Evolutionary conservation across 2,797 vertebrate genomes (phyloP).

Genomic region (Loriculus beryllinus): DNA sequence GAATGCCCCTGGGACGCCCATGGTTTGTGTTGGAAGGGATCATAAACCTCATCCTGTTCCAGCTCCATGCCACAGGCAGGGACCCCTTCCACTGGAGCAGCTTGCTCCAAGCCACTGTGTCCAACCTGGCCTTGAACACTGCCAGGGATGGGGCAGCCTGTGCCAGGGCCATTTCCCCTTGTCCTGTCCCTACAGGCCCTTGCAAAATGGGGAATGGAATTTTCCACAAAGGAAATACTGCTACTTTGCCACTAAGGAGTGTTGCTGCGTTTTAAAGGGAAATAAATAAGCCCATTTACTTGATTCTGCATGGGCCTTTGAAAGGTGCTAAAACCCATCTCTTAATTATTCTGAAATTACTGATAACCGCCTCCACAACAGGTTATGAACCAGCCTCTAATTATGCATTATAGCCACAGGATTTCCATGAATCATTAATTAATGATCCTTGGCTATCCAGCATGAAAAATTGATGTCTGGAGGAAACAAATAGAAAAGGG

Average conservation of each 20-base stretch:
- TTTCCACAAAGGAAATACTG: not conserved
- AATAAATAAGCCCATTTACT: not conserved
- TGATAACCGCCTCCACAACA: slow-evolving; percentile 34
- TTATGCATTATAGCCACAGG: slow-evolving; percentile 28
- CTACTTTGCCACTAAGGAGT: accelerated
- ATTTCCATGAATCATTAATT: slow-evolving; percentile 59
- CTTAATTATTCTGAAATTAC: slow-evolving; percentile 41
- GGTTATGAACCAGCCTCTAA: slow-evolving; percentile 39
- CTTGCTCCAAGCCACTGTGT: not conserved
- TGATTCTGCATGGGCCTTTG: not conserved
- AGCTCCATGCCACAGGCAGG: not conserved
- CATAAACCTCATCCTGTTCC: not conserved
- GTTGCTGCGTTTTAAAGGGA: accelerated
- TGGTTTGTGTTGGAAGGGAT: not conserved
- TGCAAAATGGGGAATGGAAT: not conserved
- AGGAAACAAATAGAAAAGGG: slow-evolving; percentile 44
- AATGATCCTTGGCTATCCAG: slow-evolving; percentile 36
- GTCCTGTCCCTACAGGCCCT: not conserved
- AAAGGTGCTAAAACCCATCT: not conserved
- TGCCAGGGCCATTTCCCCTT: not conserved
- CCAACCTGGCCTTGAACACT: not conserved
- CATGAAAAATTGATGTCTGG: slow-evolving; percentile 51
- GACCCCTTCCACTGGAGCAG: not conserved
- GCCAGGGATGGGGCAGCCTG: not conserved
- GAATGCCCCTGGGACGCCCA: not conserved